phyloP scores from a whole-genome alignment of 2,113 vertebrate genomes.

The Microcebus ravelobensis region DNA sequence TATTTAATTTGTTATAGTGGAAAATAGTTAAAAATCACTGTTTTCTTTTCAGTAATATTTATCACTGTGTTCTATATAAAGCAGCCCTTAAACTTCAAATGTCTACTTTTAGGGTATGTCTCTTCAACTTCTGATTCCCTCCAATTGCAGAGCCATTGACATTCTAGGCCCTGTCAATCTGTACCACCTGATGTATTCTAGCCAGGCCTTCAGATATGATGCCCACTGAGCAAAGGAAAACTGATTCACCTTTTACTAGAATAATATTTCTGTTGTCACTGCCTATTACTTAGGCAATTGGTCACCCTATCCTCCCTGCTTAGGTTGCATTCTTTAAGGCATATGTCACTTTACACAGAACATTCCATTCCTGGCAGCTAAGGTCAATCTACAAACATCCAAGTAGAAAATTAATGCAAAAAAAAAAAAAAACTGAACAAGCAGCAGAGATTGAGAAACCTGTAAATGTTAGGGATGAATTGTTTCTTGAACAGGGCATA shows the following conservation, averaged over 20 bases:
- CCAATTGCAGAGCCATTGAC: not conserved
- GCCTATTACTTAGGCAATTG: constrained; percentile 42
- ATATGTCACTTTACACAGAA: constrained; percentile 37
- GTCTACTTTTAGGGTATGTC: not conserved
- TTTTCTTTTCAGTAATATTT: not conserved
- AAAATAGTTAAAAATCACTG: not conserved
- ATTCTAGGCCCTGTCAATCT: not conserved
- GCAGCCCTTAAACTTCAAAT: not conserved
- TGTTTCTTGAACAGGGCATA: not conserved
- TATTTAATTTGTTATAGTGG: not conserved
- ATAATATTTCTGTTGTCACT: constrained; percentile 53
- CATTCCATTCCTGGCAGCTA: not conserved
- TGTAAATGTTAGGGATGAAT: not conserved
- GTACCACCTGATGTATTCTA: not conserved
- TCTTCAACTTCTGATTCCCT: not conserved
- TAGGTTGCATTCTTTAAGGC: constrained; percentile 48
- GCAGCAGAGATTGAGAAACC: not conserved
- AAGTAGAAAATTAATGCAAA: not conserved
- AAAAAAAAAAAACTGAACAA: not conserved
- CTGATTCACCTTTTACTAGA: constrained; percentile 21
- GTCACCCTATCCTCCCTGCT: not conserved
- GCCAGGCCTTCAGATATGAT: constrained; percentile 1
- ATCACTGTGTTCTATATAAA: not conserved
- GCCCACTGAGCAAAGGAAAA: constrained; percentile 15
- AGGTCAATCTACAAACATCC: constrained; percentile 21